phyloP scores from a whole-genome alignment of 1,140 invertebrate species.

The Bradynema listronoti region DNA sequence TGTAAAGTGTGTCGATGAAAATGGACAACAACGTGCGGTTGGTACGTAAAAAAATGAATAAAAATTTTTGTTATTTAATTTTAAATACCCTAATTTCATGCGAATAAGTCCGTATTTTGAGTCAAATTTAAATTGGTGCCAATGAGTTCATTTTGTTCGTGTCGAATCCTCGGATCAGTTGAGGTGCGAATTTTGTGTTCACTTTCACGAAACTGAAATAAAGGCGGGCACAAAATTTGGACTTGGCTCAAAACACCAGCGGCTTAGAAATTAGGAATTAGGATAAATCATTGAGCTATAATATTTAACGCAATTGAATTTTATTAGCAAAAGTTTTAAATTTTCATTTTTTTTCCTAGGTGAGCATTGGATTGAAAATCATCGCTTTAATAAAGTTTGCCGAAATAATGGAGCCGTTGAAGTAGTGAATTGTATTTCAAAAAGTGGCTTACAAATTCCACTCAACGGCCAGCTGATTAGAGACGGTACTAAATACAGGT shows the following conservation, averaged over 20 bases:
- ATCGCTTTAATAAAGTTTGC: constrained; percentile 49
- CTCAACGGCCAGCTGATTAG: constrained; percentile 33
- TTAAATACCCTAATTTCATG: too few relatives aligned
- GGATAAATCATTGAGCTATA: too few relatives aligned
- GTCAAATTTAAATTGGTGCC: too few relatives aligned
- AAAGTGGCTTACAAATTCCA: constrained; percentile 37
- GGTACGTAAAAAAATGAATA: constrained; percentile 1
- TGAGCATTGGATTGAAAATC: constrained; percentile 41
- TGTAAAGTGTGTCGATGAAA: constrained; percentile 22
- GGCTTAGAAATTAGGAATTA: too few relatives aligned
- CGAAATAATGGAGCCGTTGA: constrained; percentile 34
- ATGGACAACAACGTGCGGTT: background rate
- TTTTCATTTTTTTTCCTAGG: constrained; percentile 27
- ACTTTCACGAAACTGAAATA: too few relatives aligned
- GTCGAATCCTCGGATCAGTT: too few relatives aligned
- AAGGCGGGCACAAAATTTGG: too few relatives aligned
- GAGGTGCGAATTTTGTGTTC: too few relatives aligned
- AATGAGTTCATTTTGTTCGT: too few relatives aligned
- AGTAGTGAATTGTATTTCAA: constrained; percentile 45
- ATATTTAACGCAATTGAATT: too few relatives aligned
- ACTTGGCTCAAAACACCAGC: too few relatives aligned
- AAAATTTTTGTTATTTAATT: background rate
- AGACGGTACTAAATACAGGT: constrained; percentile 36
- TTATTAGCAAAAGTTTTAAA: background rate
- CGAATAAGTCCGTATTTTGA: too few relatives aligned